phyloP scores from a whole-genome alignment of 1,140 invertebrate species.

The Bombus superbus region DNA sequence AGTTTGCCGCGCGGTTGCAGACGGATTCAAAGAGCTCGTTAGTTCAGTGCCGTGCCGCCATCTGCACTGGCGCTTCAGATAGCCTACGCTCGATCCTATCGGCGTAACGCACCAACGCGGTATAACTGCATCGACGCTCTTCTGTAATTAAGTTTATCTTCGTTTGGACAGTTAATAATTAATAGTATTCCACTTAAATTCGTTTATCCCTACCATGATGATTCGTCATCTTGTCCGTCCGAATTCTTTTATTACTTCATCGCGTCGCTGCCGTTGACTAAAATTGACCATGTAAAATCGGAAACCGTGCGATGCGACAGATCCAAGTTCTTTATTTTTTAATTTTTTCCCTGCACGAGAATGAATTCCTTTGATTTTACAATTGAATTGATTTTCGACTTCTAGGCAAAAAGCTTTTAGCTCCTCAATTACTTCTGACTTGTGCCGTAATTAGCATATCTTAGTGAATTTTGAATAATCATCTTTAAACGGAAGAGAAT shows the following conservation, averaged over 20 bases:
- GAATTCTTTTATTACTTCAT: not conserved
- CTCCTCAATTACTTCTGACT: no score
- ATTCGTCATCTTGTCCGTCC: not conserved
- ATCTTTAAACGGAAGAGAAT: no score
- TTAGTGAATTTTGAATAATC: no score
- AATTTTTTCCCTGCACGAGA: not conserved
- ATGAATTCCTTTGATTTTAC: not conserved
- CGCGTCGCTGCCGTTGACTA: not conserved
- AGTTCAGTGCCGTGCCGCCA: no score
- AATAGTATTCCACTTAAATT: not conserved
- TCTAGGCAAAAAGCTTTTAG: no score
- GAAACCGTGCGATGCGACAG: constrained; percentile 13
- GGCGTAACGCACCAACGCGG: not conserved
- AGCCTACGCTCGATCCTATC: not conserved
- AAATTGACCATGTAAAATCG: constrained; percentile 34
- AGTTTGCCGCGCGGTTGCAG: no score
- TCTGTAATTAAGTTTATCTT: constrained; percentile 17
- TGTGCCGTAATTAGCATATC: no score
- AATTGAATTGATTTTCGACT: no score
- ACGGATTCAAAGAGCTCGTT: no score
- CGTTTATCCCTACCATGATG: not conserved
- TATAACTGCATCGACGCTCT: not conserved
- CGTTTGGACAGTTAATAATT: not conserved
- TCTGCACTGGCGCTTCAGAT: no score
- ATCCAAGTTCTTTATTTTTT: constrained; percentile 38